Percentiles rank a stretch among this genome's conserved stretches.
Conservation (phyloP, 2,113 vertebrate species). For the Hyla sarda region DNA sequence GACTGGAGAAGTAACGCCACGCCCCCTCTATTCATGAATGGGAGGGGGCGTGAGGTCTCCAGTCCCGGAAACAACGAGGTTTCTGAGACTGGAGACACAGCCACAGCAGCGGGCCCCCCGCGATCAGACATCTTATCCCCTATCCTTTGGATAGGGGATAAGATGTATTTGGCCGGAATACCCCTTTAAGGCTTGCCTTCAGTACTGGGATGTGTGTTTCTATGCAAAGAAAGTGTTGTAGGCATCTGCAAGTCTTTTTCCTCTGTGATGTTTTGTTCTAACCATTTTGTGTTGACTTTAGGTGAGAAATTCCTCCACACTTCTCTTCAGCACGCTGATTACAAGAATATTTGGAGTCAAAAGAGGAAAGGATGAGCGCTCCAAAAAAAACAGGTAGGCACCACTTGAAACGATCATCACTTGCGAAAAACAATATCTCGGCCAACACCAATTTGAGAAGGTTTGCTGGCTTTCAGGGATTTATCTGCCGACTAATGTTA, state of each 20-base stretch:
- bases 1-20: too few relatives aligned
- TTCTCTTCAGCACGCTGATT: conserved; percentile 95
- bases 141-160: too few relatives aligned
- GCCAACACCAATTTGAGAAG: conserved; percentile 61
- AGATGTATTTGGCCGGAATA: too few relatives aligned
- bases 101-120: too few relatives aligned
- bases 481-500: conserved; percentile 60
- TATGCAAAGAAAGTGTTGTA: conserved; percentile 3
- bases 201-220: background rate
- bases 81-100: too few relatives aligned
- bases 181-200: background rate
- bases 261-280: conserved; percentile 25
- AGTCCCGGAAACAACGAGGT: too few relatives aligned
- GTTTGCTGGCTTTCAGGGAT: conserved; percentile 63
- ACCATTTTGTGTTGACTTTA: conserved; percentile 67
- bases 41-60: too few relatives aligned
- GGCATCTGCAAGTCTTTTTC: conserved; percentile 20
- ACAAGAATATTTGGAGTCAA: conserved; percentile 98
- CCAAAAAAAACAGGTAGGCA: conserved; percentile 92
- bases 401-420: conserved; percentile 55
- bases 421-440: conserved; percentile 59
- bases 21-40: too few relatives aligned
- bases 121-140: too few relatives aligned
- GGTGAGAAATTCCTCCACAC: conserved; percentile 96
- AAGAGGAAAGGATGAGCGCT: conserved; percentile 92